phyloP scores from a whole-genome alignment of 2,888 invertebrate genomes.

The Lucinisca nassula region DNA sequence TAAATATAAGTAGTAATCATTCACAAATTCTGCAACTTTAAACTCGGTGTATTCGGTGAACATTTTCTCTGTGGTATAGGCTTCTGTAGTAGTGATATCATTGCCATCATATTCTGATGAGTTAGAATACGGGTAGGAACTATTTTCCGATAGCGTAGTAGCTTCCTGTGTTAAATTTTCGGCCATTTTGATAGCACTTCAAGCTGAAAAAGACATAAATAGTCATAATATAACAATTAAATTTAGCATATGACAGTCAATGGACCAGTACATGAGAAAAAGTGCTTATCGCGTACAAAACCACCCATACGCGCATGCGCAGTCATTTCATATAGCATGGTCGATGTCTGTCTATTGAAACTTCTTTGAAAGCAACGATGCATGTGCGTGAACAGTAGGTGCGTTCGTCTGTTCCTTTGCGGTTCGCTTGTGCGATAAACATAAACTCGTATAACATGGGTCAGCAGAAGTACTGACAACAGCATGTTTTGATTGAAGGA shows the following conservation, averaged over 20 bases:
- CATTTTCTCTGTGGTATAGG: background rate
- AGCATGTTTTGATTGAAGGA: too few relatives aligned
- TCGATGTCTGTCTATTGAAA: too few relatives aligned
- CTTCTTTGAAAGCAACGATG: too few relatives aligned
- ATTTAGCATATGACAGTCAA: background rate
- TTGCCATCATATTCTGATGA: background rate
- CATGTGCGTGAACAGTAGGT: too few relatives aligned
- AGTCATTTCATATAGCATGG: too few relatives aligned
- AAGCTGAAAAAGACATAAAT: background rate
- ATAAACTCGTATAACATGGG: too few relatives aligned
- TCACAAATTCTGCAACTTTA: slow-evolving; percentile 71
- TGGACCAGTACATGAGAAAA: background rate
- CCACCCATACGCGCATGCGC: too few relatives aligned
- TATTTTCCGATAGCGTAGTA: background rate
- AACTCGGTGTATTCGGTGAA: slow-evolving; percentile 54
- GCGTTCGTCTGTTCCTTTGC: too few relatives aligned
- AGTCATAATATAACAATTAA: background rate
- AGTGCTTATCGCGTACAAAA: background rate
- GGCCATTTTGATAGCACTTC: background rate
- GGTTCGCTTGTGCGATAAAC: too few relatives aligned
- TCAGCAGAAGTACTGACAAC: too few relatives aligned
- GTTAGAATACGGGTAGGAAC: background rate
- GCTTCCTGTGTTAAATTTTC: background rate
- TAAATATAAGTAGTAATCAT: slow-evolving; percentile 78
- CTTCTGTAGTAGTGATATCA: background rate